These are phyloP conservation scores for Xyrauchen texanus DNA, from an alignment of 2,113 vertebrate genomes.

Conservation along the genomic window DNA sequence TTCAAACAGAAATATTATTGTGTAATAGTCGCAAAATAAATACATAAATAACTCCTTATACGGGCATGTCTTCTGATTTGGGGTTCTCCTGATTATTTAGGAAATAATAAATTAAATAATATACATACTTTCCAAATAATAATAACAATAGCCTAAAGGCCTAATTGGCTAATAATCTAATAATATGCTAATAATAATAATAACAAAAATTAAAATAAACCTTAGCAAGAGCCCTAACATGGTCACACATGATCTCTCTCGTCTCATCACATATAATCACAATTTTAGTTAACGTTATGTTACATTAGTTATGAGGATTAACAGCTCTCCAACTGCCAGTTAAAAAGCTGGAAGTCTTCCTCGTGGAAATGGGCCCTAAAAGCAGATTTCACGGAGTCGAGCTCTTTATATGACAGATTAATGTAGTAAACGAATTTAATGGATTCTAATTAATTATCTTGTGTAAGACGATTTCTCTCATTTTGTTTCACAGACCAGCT, in stretches of 20 bases:
- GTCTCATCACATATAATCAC: not conserved
- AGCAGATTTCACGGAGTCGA: constrained; percentile 44
- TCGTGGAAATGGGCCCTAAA: constrained; percentile 39
- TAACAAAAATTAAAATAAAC: not conserved
- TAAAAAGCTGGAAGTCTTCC: constrained; percentile 15
- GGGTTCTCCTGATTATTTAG: not conserved
- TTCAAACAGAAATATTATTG: too few species aligned
- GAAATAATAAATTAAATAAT: not conserved
- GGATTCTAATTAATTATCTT: constrained; percentile 54
- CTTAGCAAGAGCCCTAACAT: too few species aligned
- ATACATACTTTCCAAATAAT: too few species aligned
- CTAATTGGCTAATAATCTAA: too few species aligned
- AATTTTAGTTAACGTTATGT: constrained; percentile 3
- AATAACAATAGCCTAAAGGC: too few species aligned
- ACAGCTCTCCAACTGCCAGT: constrained; percentile 18
- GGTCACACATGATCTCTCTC: not conserved
- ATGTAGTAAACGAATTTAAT: constrained; percentile 53
- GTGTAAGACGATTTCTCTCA: constrained; percentile 75
- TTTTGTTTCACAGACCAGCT: constrained; percentile 58
- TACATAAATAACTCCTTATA: too few species aligned
- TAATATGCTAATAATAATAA: not conserved
- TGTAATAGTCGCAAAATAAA: too few species aligned
- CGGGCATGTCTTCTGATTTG: not conserved
- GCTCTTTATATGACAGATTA: constrained; percentile 49
- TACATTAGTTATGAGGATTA: constrained; percentile 29